phyloP scores from a whole-genome alignment of 1,140 invertebrate genomes.

The Ooceraea biroi region DNA sequence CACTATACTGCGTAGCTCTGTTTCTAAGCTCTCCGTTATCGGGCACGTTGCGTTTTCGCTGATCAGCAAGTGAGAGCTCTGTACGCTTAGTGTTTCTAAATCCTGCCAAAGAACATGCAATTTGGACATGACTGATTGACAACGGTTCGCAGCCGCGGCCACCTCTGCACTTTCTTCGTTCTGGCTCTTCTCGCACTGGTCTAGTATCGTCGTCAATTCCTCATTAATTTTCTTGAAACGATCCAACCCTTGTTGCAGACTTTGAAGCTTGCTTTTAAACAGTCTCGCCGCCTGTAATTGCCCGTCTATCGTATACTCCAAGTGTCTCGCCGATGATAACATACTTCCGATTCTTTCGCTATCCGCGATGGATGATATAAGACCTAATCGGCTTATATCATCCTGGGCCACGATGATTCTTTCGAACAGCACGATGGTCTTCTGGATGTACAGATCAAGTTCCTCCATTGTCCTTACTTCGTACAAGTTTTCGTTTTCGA shows the following conservation, averaged over 20 bases:
- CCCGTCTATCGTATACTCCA: constrained; percentile 90
- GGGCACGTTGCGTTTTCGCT: constrained; percentile 91
- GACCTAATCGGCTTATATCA: constrained; percentile 91
- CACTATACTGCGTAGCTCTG: constrained; percentile 91
- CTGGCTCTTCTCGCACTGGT: constrained; percentile 90
- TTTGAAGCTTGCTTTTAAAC: constrained; percentile 90
- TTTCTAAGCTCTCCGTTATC: constrained; percentile 90
- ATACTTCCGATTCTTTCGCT: constrained; percentile 91
- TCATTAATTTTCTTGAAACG: constrained; percentile 89
- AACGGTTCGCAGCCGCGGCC: constrained; percentile 89
- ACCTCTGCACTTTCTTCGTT: constrained; percentile 90
- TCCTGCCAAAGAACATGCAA: constrained; percentile 91
- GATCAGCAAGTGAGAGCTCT: constrained; percentile 91
- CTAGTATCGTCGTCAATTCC: constrained; percentile 88
- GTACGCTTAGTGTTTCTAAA: constrained; percentile 90
- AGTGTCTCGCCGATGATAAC: constrained; percentile 89
- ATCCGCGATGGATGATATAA: constrained; percentile 90
- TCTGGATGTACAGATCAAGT: constrained; percentile 92
- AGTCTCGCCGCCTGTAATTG: constrained; percentile 91
- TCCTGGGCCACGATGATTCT: constrained; percentile 92
- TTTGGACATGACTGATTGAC: constrained; percentile 89
- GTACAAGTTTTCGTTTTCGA: constrained; percentile 89
- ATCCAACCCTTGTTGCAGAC: constrained; percentile 89
- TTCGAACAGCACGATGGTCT: constrained; percentile 91
- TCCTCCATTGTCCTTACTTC: constrained; percentile 93